Base-by-base conservation (phyloP, 2,888 invertebrate genomes). In the Synergus japonicus region DNA sequence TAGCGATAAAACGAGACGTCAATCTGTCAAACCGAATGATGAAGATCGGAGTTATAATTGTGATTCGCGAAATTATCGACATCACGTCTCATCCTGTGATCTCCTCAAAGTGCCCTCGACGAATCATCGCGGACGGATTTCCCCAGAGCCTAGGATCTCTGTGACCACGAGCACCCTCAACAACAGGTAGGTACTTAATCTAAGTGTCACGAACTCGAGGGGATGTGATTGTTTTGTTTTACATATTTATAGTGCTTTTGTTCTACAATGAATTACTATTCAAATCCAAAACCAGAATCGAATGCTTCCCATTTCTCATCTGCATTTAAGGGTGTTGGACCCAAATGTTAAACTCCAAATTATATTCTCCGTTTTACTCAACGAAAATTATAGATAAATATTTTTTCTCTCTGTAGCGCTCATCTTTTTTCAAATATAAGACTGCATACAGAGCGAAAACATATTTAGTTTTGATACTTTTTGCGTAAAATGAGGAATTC, bases 1-100 rank as follows among this genome's bases (percentile, higher is more conserved):
- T 76, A 81, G 83, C 22, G 85, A 88, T 76, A 82, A 83, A 41
- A 83, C 82, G 43, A 83, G 88, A 64, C 86, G 87, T 60, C 89
- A 89, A 77, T 87, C 86, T 44, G 79, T 81, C 77, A 89, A 86
- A 82, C 87, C 85, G 13, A 69, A 80, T 73, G 88, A 88, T 65
- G 89, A 89, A 13, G 85, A 83, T 41, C 86, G 87, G 4, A 76
- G 80, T 41, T 87, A 86, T 82, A 86, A 85, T 69, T 88, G 90
- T 87, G 87, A 85, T 81, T 90, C 88, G 65, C 90, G 89, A n/a
- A 90, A 90, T 79, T 90, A 91, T 78, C 88, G 89, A 29, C 90
- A 90, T 83, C 91, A 91, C 81, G 86, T 91, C 83, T 91, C 91
- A 46, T 88, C 90, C 43, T 90, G 89, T 84, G 91, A 91, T 83